Evolutionary conservation across 1,140 invertebrate genomes (phyloP), one percentile per base, ranked within the genome.

Genomic region (Orius insidiosus): DNA sequence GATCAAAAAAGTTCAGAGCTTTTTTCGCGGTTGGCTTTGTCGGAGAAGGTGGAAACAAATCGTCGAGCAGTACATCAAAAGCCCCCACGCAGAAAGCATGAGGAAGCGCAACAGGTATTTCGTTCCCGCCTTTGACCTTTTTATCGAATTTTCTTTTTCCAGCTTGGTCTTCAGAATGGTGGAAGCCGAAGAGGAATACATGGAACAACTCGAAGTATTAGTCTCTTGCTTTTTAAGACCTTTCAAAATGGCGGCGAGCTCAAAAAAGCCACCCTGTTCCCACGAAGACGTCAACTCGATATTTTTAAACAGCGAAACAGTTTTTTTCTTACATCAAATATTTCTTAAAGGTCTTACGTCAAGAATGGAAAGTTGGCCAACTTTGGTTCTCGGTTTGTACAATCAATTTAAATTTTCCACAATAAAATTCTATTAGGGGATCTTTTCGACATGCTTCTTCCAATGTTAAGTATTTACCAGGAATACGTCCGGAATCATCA

Each of bases 261-360:
- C 85, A 1, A 92, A 92, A 63, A 89, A 86, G 60, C 88, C 89
- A 4, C 86, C 87, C 0, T 89, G 88, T 58, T 80, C 80, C 2
- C 89, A 95, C 59, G 89, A 94, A 61, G 89, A 95, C 58, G 85
- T 94, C 43, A 93, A 89, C 63, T 93, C 87, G 30, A 93, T 94
- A 54, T 95, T 93, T 65, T 67, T 95, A 24, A 95, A 95, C 65
- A 85, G 83, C 57, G 89, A 95, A 64, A 93, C 88, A 0, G 76
- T 95, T 37, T 67, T 95, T 52, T 95, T 95, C 63, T 70, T 94
- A 1, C 88, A 95, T 68, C 88, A 94, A 63, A 93, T 94, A 51
- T 94, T 93, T 63, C 70, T 92, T 52, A 93, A 94, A 64, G 89
- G 88, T n/a, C 68, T 93, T 2, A 85, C 82, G 3, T 85, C 86